Evolutionary conservation across 2,888 invertebrate genomes (phyloP).

Genomic region (Melikaiella ostensackeni): DNA sequence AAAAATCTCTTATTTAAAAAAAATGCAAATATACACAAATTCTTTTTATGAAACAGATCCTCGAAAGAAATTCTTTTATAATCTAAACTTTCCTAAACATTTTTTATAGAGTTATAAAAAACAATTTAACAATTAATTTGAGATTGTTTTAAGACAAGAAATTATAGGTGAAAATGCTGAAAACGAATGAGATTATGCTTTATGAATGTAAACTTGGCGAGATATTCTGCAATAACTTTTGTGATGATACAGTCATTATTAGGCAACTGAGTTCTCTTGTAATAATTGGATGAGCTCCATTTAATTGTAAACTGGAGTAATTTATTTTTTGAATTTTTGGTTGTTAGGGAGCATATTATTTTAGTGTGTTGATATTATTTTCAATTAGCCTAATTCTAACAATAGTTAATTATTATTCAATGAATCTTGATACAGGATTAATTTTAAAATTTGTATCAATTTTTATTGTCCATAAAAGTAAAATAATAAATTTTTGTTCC

Average conservation of each 20-base stretch:
- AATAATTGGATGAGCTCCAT: slow-evolving; percentile 26
- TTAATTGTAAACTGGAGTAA: not conserved
- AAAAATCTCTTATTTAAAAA: not conserved
- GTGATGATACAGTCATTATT: not conserved
- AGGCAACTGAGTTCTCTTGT: not conserved
- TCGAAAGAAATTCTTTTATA: not conserved
- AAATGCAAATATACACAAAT: not conserved
- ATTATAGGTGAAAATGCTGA: not conserved
- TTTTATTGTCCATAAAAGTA: too few relatives aligned
- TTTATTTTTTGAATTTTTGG: not conserved
- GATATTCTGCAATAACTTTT: not conserved
- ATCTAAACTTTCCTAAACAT: too few relatives aligned
- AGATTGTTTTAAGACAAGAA: not conserved
- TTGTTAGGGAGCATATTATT: not conserved
- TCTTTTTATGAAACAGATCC: not conserved
- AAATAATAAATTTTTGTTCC: too few relatives aligned
- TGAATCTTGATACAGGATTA: too few relatives aligned
- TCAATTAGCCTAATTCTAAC: not conserved
- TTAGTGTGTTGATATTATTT: not conserved
- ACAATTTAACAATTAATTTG: not conserved
- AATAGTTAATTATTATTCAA: too few relatives aligned
- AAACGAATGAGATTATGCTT: slow-evolving; percentile 3
- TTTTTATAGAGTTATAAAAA: not conserved
- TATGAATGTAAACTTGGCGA: slow-evolving; percentile 27
- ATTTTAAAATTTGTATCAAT: too few relatives aligned